Evolutionary conservation across 1,140 invertebrate genomes (phyloP), one percentile per base, ranked within the genome.

Genomic region (Sitophilus oryzae): DNA sequence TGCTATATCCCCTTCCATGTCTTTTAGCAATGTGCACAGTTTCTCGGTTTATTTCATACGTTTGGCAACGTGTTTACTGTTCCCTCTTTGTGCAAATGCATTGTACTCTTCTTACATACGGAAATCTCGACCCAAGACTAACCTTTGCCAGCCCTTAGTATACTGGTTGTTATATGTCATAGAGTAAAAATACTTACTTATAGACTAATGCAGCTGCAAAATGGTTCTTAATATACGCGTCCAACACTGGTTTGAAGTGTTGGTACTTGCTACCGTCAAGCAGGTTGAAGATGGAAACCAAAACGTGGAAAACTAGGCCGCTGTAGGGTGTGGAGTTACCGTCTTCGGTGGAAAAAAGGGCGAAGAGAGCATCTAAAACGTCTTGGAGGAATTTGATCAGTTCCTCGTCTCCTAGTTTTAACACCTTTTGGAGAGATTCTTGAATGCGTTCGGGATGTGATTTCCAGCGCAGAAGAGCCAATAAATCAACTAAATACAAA

Each of bases 311-410:
- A 9, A 84, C 81, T 6, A 81, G 73, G 16, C 81, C 81, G 2
- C 80, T 82, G 58, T 84, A 76, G 43, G 77, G 76, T 0, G 82
- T 83, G 68, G 71, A 69, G 72, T 95, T 92, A 1, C 91, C 93
- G 69, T 96, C 89, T 73, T 93, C 91, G 22, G 89, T 93, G 30
- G 89, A 93, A 69, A 96, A 94, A 77, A 97, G 86, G 11, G 90
- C 87, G 68, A 97, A 98, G 0, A 98, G 71, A 0, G 93, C 91
- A 69, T 98, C 96, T 1, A 98, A 73, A 15, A 97, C 90, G 70
- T 98, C 95, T 70, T 96, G 91, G 1, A 98, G 75, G 74, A 98
- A 98, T 73, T 96, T 96, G 0, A 97, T 91, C n/a, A 95, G 75
- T 72, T 97, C 94, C 69, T 95, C 92, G 62, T 91, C 85, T 1